A percentile compares a stretch with the other conserved stretches of the same genome.
These are phyloP conservation scores for Lasioglossum zephyrum DNA, from an alignment of 2,888 invertebrate species.

Conservation along the genomic window DNA sequence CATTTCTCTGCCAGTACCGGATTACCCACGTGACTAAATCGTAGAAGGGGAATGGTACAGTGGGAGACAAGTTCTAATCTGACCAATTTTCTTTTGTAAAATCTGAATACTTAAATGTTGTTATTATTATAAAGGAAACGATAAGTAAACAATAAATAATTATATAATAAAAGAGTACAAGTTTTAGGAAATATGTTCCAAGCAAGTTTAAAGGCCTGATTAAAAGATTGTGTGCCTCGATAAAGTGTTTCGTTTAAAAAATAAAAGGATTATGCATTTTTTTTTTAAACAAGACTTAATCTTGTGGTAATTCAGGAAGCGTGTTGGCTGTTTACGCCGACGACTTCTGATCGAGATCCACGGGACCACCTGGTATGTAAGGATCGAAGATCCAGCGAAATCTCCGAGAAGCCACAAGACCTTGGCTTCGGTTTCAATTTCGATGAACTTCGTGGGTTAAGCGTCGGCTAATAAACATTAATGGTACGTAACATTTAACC, in stretches of 20 bases:
- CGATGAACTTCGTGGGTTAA: background rate
- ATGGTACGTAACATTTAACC: background rate
- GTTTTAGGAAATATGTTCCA: no score
- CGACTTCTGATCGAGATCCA: background rate
- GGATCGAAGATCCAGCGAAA: background rate
- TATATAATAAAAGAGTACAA: no score
- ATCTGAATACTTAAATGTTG: no score
- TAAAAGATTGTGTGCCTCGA: no score
- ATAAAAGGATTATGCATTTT: background rate
- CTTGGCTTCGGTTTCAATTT: background rate
- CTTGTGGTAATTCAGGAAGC: background rate
- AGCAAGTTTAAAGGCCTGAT: no score
- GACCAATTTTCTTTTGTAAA: no score
- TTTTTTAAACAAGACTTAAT: background rate
- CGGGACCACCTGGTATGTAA: constrained; percentile 1
- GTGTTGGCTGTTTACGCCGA: background rate
- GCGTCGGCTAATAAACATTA: background rate
- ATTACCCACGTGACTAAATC: no score
- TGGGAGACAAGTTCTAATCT: no score
- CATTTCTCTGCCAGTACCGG: no score
- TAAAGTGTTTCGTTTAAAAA: background rate
- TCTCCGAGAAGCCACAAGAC: background rate
- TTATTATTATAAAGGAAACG: no score
- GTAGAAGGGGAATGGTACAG: no score
- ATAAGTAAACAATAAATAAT: no score